phyloP scores from a whole-genome alignment of 2,888 invertebrate species.

The Drosophila formosana region DNA sequence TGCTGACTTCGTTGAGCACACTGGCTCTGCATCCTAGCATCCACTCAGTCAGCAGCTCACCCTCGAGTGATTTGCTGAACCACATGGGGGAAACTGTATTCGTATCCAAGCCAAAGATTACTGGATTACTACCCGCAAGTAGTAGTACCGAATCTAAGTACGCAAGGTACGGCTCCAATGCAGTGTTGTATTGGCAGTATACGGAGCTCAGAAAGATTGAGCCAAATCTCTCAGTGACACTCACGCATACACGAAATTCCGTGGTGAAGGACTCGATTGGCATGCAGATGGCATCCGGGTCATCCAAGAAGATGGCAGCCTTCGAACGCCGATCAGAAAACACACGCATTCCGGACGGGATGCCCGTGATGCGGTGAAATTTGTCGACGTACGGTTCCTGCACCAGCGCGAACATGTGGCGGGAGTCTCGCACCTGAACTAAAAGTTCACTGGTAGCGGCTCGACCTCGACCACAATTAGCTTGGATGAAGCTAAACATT shows the following conservation, averaged over 20 bases:
- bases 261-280: slow-evolving; percentile 17
- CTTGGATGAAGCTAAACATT: too few species aligned
- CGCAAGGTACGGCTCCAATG: slow-evolving; percentile 24
- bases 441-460: too few species aligned
- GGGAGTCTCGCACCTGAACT: too few species aligned
- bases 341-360: background rate
- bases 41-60: too few species aligned
- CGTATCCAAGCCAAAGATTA: slow-evolving; percentile 21
- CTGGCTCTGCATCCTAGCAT: too few species aligned
- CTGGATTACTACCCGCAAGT: slow-evolving; percentile 8
- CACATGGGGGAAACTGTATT: slow-evolving; percentile 35
- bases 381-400: slow-evolving; percentile 28
- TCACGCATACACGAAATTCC: slow-evolving; percentile 41
- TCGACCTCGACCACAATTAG: too few species aligned
- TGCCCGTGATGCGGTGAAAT: background rate
- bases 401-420: too few species aligned
- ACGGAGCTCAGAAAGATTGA: slow-evolving; percentile 22
- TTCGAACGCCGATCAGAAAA: slow-evolving; percentile 12
- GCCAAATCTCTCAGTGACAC: slow-evolving; percentile 34
- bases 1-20: too few species aligned
- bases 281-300: slow-evolving; percentile 26
- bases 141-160: slow-evolving; percentile 41
- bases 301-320: slow-evolving; percentile 22
- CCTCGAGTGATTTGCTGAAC: slow-evolving; percentile 19
- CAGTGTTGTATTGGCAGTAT: slow-evolving; percentile 28